Evolutionary conservation across 2,888 invertebrate genomes (phyloP).

Genomic region (Caenorhabditis sinica): DNA sequence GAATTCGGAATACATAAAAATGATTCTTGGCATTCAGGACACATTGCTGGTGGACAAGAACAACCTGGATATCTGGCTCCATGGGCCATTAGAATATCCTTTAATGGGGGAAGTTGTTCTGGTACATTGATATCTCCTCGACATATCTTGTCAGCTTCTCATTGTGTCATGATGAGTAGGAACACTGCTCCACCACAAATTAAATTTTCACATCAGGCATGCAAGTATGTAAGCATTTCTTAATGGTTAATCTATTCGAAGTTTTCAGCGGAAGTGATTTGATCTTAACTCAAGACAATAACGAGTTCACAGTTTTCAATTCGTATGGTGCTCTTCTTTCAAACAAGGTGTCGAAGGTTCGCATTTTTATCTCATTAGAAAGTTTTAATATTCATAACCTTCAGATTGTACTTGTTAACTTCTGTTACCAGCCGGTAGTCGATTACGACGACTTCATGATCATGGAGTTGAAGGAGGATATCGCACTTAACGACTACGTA

Average conservation of each 20-base stretch:
- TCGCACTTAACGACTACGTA: not conserved
- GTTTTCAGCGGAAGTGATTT: not conserved
- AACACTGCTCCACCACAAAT: not conserved
- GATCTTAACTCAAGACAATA: not conserved
- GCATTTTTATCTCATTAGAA: not conserved
- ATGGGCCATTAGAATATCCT: not conserved
- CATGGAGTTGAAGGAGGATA: conserved; percentile 3
- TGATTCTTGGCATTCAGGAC: not conserved
- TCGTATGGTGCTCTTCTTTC: not conserved
- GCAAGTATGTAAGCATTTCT: not conserved
- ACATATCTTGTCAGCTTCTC: conserved; percentile 10
- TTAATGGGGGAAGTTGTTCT: not conserved
- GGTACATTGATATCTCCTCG: conserved; percentile 14
- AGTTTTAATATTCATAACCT: not conserved
- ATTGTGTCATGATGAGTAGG: not conserved
- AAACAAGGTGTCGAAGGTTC: not conserved
- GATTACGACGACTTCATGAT: not conserved
- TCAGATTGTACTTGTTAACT: not conserved
- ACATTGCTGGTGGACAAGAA: not conserved
- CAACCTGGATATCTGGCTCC: not conserved
- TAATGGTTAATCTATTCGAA: not conserved
- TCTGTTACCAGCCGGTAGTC: not conserved
- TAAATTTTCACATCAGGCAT: not conserved
- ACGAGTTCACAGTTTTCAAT: not conserved
- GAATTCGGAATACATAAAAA: not conserved